phyloP scores from a whole-genome alignment of 1,140 invertebrate genomes.

The Drosophila asahinai region DNA sequence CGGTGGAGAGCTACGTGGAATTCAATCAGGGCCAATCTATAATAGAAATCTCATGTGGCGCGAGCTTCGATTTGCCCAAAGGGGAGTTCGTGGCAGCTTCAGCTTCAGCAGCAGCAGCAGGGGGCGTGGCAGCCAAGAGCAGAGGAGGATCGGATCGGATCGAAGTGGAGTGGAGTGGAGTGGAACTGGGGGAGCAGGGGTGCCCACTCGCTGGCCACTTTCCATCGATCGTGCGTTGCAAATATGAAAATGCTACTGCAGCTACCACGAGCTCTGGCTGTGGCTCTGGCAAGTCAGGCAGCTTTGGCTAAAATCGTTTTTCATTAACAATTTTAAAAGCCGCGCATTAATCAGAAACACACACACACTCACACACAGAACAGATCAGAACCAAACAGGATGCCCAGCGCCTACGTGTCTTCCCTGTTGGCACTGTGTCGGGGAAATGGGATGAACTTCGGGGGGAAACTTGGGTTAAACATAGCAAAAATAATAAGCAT shows the following conservation, averaged over 20 bases:
- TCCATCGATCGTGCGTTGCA: constrained; percentile 83
- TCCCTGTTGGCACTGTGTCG: not conserved
- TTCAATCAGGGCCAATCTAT: constrained; percentile 83
- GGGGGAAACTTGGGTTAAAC: not conserved
- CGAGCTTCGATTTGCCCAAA: constrained; percentile 50
- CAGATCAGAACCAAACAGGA: constrained; percentile 18
- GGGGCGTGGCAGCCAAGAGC: constrained; percentile 34
- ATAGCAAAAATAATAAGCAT: not conserved
- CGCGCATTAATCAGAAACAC: constrained; percentile 77
- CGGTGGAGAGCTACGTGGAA: constrained; percentile 61
- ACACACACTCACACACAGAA: constrained; percentile 25
- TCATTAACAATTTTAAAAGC: constrained; percentile 84
- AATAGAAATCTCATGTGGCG: constrained; percentile 83
- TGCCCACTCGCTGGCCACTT: constrained; percentile 67
- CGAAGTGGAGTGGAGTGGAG: not conserved
- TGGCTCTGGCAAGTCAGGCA: constrained; percentile 49
- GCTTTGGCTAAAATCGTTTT: constrained; percentile 76
- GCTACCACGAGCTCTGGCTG: constrained; percentile 15
- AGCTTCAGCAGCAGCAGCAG: constrained; percentile 27
- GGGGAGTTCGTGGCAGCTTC: constrained; percentile 40
- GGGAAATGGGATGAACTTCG: not conserved
- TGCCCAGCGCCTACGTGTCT: constrained; percentile 34
- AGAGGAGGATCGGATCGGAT: constrained; percentile 18
- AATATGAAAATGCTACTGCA: constrained; percentile 83
- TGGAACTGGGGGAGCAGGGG: not conserved